A percentile compares a stretch with the other conserved stretches of the same genome.
Evolutionary conservation across 30 jellyfish, hydroid and myxozoan species (phyloP).

Genomic region (Hydractinia echinata): DNA sequence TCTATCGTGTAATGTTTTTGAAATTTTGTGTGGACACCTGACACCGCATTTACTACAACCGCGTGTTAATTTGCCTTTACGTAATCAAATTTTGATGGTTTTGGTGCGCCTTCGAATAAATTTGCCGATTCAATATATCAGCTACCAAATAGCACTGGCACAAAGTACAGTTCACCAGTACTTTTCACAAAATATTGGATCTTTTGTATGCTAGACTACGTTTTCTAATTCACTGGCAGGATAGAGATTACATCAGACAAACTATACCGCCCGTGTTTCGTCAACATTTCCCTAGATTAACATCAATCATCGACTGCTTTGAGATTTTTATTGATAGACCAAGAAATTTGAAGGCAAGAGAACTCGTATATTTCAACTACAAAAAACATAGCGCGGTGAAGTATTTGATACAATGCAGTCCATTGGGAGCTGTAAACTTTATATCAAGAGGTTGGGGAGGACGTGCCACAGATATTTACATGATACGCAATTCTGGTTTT

Average conservation of each 20-base stretch:
- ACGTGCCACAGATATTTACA: too few relatives aligned
- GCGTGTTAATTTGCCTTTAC: slow-evolving; percentile 6
- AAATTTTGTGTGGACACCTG: neutral
- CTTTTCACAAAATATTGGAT: slow-evolving; percentile 18
- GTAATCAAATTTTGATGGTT: neutral
- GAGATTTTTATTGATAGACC: slow-evolving; percentile 47
- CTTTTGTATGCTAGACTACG: slow-evolving; percentile 26
- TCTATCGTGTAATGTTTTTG: neutral
- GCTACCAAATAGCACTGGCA: neutral
- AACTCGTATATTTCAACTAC: slow-evolving; percentile 24
- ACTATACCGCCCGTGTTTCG: neutral
- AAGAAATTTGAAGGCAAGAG: slow-evolving; percentile 38
- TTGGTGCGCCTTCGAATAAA: neutral
- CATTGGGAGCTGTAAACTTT: slow-evolving; percentile 34
- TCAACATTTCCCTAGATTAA: too few relatives aligned
- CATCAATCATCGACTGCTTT: slow-evolving; percentile 43
- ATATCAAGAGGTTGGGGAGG: slow-evolving; percentile 44
- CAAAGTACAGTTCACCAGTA: slow-evolving; percentile 21
- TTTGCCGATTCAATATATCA: neutral
- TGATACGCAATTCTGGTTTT: too few relatives aligned
- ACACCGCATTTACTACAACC: neutral
- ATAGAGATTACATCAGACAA: slow-evolving; percentile 18
- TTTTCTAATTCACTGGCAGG: slow-evolving; percentile 42
- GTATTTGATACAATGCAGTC: slow-evolving; percentile 19
- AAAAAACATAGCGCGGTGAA: slow-evolving; percentile 34